These are phyloP conservation scores for Myxocyprinus asiaticus DNA, from an alignment of 2,113 vertebrate species.

Conservation along the genomic window DNA sequence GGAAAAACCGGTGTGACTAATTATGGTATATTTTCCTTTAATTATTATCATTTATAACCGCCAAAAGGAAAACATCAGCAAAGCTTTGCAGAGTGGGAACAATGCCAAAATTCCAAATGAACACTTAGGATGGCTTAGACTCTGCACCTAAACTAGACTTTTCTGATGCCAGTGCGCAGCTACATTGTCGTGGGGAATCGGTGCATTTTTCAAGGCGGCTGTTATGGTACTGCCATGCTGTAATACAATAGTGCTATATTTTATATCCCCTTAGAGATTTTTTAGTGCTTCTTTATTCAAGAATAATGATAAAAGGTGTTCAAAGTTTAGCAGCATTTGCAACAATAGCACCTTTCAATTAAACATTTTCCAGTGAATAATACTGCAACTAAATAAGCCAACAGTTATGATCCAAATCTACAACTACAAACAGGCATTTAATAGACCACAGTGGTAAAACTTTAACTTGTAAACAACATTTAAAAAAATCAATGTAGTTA, in stretches of 20 bases:
- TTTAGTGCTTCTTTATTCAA: conserved; percentile 2
- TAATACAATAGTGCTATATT: conserved; percentile 21
- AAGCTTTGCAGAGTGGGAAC: conserved; percentile 74
- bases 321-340: not conserved
- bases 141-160: not conserved
- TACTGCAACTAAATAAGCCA: not conserved
- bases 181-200: not conserved
- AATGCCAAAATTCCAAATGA: conserved; percentile 46
- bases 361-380: conserved; percentile 18
- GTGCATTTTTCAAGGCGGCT: conserved; percentile 7
- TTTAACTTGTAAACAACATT: conserved; percentile 4
- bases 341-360: conserved; percentile 27
- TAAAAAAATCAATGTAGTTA: not conserved
- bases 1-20: conserved; percentile 92
- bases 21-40: conserved; percentile 91
- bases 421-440: not conserved
- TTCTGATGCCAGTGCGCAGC: conserved; percentile 8
- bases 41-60: conserved; percentile 91
- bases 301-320: not conserved
- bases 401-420: not conserved
- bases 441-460: not conserved
- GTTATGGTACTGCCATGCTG: not conserved
- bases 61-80: conserved; percentile 77
- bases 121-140: conserved; percentile 8
- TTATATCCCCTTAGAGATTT: conserved; percentile 1